Evolutionary conservation across 2,888 invertebrate species (phyloP).

Genomic region (Eristalis arbustorum): DNA sequence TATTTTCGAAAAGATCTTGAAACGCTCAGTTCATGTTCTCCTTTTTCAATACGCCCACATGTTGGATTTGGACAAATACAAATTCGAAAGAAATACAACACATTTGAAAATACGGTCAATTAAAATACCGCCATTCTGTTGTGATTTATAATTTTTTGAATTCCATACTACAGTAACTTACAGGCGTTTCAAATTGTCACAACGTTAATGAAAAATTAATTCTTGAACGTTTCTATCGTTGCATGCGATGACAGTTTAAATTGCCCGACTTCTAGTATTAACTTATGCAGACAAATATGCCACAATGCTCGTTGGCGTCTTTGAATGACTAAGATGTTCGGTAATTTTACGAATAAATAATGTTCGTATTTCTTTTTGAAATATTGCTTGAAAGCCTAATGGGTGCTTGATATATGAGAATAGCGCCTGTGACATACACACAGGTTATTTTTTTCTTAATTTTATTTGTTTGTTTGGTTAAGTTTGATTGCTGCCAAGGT

Average conservation of each 20-base stretch:
- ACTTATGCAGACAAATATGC: no score
- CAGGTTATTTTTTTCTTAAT: not conserved
- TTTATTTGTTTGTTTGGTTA: not conserved
- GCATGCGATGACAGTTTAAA: constrained; percentile 11
- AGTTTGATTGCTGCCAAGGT: constrained; percentile 27
- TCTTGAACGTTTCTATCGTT: not conserved
- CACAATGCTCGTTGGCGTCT: constrained; percentile 6
- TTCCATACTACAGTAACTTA: not conserved
- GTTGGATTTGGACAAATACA: constrained; percentile 26
- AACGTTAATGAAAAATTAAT: constrained; percentile 4
- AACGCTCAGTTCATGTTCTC: not conserved
- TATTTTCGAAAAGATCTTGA: constrained; percentile 7
- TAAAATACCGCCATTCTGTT: constrained; percentile 5
- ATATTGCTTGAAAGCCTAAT: not conserved
- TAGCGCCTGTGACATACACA: constrained; percentile 8
- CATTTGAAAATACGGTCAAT: constrained; percentile 1
- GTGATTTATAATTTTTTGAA: not conserved
- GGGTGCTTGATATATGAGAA: constrained; percentile 1
- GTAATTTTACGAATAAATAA: not conserved
- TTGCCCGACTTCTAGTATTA: not conserved
- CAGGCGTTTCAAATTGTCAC: not conserved
- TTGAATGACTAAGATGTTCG: not conserved
- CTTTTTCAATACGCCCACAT: constrained; percentile 33
- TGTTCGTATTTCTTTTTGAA: not conserved
- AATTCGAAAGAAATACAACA: not conserved